These are phyloP conservation scores for Cremastobaeus sp. DNA, from an alignment of 2,888 invertebrate species.

Conservation along the genomic window DNA sequence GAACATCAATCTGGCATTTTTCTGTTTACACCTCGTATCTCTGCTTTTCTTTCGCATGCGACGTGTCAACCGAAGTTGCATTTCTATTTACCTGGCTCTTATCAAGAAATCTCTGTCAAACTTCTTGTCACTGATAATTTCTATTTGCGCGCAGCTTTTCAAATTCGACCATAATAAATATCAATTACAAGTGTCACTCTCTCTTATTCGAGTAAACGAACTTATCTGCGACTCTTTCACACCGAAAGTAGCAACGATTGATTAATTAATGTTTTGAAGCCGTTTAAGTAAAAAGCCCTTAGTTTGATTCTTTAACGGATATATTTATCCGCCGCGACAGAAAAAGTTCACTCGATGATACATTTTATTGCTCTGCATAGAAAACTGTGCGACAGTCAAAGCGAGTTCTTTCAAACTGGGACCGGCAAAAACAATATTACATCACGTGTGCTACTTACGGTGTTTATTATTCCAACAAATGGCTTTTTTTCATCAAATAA, in stretches of 20 bases:
- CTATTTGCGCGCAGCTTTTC: constrained; percentile 18
- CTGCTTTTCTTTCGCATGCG: constrained; percentile 3
- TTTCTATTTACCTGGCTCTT: constrained; percentile 32
- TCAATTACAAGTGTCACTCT: constrained; percentile 30
- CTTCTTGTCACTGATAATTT: constrained; percentile 44
- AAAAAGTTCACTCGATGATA: too few species aligned
- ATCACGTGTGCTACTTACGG: constrained; percentile 17
- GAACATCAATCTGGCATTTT: constrained; percentile 12
- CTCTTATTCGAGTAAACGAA: neutral
- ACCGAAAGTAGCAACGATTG: constrained; percentile 18
- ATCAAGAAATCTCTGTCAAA: constrained; percentile 46
- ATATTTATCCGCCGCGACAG: too few species aligned
- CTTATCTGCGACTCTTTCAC: constrained; percentile 1
- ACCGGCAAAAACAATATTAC: constrained; percentile 1
- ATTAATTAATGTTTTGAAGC: constrained; percentile 44
- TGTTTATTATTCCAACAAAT: constrained; percentile 41
- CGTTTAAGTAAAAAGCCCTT: too few species aligned
- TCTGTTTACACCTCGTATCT: constrained; percentile 22
- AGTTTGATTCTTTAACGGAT: too few species aligned
- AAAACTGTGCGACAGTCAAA: too few species aligned
- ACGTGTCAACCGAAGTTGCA: constrained; percentile 35
- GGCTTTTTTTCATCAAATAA: constrained; percentile 29
- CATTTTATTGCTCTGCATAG: too few species aligned
- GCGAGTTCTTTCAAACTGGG: too few species aligned
- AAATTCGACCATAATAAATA: constrained; percentile 31